Conservation (phyloP, 30 jellyfish, hydroid and myxozoan genomes). For the Sanderia malayensis region DNA sequence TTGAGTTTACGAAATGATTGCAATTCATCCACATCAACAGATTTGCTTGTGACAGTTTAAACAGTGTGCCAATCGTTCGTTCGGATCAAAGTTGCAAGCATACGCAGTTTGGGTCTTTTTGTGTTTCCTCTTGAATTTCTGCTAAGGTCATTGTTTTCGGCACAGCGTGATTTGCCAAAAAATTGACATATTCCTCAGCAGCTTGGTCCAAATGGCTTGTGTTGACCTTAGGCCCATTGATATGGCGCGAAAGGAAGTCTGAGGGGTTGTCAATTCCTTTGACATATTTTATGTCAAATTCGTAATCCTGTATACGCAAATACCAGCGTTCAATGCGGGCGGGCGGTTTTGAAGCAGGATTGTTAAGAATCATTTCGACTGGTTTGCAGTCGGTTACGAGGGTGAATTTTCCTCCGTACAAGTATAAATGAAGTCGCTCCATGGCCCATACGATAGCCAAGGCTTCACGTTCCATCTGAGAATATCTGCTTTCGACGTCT, state of each 20-base stretch:
- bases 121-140: not conserved
- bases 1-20: not conserved
- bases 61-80: no score
- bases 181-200: not conserved
- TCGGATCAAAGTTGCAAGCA: no score
- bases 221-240: no score
- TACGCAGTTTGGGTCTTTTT: not conserved
- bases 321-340: not conserved
- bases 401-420: not conserved
- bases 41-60: no score
- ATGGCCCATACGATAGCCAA: not conserved
- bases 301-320: not conserved
- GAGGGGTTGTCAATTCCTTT: not conserved
- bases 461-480: not conserved
- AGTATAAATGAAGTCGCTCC: not conserved
- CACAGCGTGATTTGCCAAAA: not conserved
- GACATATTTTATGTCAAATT: not conserved
- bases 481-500: not conserved
- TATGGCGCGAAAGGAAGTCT: not conserved
- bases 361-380: not conserved
- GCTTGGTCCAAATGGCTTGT: no score
- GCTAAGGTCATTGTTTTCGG: not conserved
- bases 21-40: not conserved
- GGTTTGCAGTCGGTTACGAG: not conserved
- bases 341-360: not conserved